Evolutionary conservation across 2,888 invertebrate genomes (phyloP), one percentile per base, ranked within the genome.

Genomic region (Lagria hirta): DNA sequence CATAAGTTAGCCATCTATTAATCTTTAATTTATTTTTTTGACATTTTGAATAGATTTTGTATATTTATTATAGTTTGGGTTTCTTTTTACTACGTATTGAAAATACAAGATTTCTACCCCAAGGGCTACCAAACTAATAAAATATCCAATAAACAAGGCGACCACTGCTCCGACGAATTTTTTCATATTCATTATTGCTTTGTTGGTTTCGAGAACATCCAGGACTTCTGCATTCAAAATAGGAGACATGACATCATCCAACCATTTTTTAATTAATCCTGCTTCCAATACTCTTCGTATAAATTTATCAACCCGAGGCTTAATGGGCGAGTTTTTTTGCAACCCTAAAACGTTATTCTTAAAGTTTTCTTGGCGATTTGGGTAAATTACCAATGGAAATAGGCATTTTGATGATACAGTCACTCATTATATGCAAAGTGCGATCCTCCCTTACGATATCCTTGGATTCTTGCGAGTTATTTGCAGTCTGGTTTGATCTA

Each of bases 391-490:
- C 62, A 47, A 91, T 74, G 0, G 88, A 86, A 34, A 90, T 80
- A 0, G 90, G 90, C 78, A 88, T 86, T 52, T 83, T 81, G 3
- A 90, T 81, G 0, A 85, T 80, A 65, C 91, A 91, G 49, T 88
- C 84, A 2, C 75, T 73, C 90, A 91, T 91, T 5, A 91, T 85
- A 57, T 91, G 90, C 37, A 91, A 69, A 64, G 79, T 79, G n/a
- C 67, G 57, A 38, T 61, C 61, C 14, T 52, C 44, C 37, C 36
- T 45, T 8, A 42, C 51, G 11, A 57, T 41, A 33, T 54, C 43
- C 8, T 32, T 17, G 24, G 38, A 37, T 36, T 51, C 37, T 38
- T 51, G 34, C 18, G 41, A 23, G 36, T 50, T 42, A 30, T 46
- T 51, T 17, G 36, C 23, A 30, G 48, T 55, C 22, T 42, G 37